Base-by-base conservation (phyloP, 2,888 invertebrate genomes). In the Chrysina gloriosa region DNA sequence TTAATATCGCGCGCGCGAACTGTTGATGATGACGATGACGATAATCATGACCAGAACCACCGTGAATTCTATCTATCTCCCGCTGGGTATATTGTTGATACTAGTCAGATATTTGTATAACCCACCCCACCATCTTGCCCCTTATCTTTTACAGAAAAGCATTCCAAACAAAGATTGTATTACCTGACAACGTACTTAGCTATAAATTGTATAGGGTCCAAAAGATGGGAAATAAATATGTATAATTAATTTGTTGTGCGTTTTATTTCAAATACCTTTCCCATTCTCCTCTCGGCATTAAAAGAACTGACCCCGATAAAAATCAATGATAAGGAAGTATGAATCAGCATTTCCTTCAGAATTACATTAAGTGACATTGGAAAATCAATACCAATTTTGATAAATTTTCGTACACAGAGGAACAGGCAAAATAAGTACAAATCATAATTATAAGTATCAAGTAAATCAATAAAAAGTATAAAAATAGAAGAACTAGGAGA, bases 171-270 rank as follows among this genome's bases (percentile, higher is more conserved):
- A 83, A 83, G 82, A 82, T 84, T 84, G 81, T 84, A 84, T 83
- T 84, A 84, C 84, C 86, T 87, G 86, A 87, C 83, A 84, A 84
- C 84, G 84, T 84, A 84, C 84, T 84, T 84, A 88, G 87, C 86
- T 88, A 87, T 89, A 88, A 88, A 88, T 86, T 88, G 88, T 89
- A 89, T 89, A 89, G 89, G 89, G 89, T 89, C 89, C 89, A 89
- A 89, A 84, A 88, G 88, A 88, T 88, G 88, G 89, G 88, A 88
- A 88, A 88, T 89, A 89, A 87, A 89, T 85, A 86, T 88, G 87
- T 88, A 87, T 87, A 85, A 87, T 87, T 85, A 84, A 54, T 29
- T 45, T 9, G 9, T 14, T 21, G n/a, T 66, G 42, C 14, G 23
- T 56, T 58, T 48, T 34, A 50, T 31, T 64, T n/a, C n/a, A n/a